Evolutionary conservation across 2,797 vertebrate genomes (phyloP), one percentile per base, ranked within the genome.

Genomic region (Phalanger gymnotis): DNA sequence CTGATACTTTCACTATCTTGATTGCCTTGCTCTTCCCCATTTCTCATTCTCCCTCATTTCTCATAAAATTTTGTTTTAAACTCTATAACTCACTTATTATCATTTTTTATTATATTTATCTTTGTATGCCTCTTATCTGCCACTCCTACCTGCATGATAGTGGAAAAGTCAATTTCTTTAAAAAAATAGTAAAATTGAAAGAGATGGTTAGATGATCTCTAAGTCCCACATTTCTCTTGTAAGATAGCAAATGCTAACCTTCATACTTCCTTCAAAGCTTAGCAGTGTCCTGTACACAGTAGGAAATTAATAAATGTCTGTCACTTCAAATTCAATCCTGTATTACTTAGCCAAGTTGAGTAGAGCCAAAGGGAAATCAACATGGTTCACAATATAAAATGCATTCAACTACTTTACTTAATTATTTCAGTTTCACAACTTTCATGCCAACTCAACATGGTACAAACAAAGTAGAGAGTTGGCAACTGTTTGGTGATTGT

Each of bases 331-430:
- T 73, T 96, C 51, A 53, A 91, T 53, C 90, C 90, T 92, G 22
- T 66, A 95, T 81, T 92, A 53, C 92, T 95, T 96, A 93, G 25
- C 40, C 61, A 96, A 95, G 1, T 52, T 30, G 47, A 57, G 3
- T 54, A 91, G 90, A 91, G 90, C 13, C 54, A 92, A 96, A 54
- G 92, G 40, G 92, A 92, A 94, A 92, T 10, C 61, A 52, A 51
- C n/a, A 95, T 51, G 5, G 25, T 1, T 31, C 25, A 54, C 54
- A 51, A 40, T 54, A 7, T 10, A 95, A 89, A 95, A 91, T 40
- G 81, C 92, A n/a, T 96, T 30, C 95, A 58, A 92, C 92, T 61
- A 22, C 12, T 54, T 93, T 55, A 81, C 95, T 94, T 94, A 34
- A 73, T 61, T 73, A 53, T 91, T 93, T 94, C 31, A 5, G 55